A percentile compares a stretch with the other conserved stretches of the same genome.
Conservation (phyloP, 2,113 vertebrate genomes). For the Spheniscus mendiculus region DNA sequence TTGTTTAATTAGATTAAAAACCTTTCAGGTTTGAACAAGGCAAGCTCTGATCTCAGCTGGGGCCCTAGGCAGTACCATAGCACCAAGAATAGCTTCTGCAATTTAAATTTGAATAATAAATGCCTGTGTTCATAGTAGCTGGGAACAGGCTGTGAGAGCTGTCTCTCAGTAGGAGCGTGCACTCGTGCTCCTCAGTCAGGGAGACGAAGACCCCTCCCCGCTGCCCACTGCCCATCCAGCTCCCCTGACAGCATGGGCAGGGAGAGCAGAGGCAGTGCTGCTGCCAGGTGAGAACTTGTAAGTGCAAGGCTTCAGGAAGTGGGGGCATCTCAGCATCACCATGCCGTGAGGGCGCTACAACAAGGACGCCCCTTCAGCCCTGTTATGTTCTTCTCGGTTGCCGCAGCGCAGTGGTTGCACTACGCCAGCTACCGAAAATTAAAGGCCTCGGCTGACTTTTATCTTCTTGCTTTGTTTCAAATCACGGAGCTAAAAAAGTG, state of each 20-base stretch:
- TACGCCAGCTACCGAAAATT: neutral
- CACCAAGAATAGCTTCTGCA: neutral
- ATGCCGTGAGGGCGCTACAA: neutral
- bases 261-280: accelerated
- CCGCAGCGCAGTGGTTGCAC: neutral
- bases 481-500: neutral
- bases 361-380: accelerated
- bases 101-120: conserved; percentile 6
- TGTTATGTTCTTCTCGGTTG: neutral
- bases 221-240: neutral
- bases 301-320: neutral
- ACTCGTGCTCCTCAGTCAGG: neutral
- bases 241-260: neutral
- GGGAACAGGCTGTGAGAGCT: neutral
- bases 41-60: neutral
- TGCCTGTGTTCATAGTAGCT: neutral
- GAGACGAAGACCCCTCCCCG: accelerated
- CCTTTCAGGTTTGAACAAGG: neutral
- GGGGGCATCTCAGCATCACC: neutral
- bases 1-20: conserved; percentile 9
- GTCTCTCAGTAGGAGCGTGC: neutral
- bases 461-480: neutral
- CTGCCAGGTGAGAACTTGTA: neutral
- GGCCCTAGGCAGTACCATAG: neutral
- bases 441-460: neutral